Evolutionary conservation across 2,888 invertebrate species (phyloP), one percentile per base, ranked within the genome.

Genomic region (Iselma pallidipennis): DNA sequence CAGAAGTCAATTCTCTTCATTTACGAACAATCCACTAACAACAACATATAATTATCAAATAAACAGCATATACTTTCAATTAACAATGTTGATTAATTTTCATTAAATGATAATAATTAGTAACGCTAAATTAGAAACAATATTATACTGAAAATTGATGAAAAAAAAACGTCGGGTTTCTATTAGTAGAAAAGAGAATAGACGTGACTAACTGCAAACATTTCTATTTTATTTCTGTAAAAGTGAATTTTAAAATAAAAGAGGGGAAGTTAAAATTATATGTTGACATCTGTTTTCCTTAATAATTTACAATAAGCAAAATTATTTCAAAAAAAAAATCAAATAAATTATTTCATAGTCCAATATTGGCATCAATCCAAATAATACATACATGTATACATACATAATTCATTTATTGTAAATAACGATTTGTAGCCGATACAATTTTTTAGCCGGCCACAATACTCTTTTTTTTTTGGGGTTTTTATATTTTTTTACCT

Each of bases 401-500:
- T n/a, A n/a, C n/a, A n/a, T n/a, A n/a, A n/a, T n/a, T n/a, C n/a
- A n/a, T n/a, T n/a, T n/a, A n/a, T 21, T 21, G 23, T 23, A 45
- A n/a, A 42, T 23, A 21, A 19, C 19, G 48, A 57, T 57, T 61
- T 62, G 57, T 62, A 45, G 58, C 53, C 62, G 62, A 62, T 58
- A 62, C 54, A 37, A 52, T 58, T 53, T 60, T 33, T 50, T 14
- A 45, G 58, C 62, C 62, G 62, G 57, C 62, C 51, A 58, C 57
- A 62, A 57, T 58, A 2, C 42, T 4, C 9, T 52, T 52, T 7
- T 29, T 6, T 10, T 31, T 29, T 19, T 23, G n/a, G n/a, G n/a
- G n/a, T 51, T 51, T 28, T 26, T 28, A 16, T 76, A 66, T 69
- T 59, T 62, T 66, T 45, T 74, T 76, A 76, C 75, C 75, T 75